Evolutionary conservation across 2,888 invertebrate genomes (phyloP).

Genomic region (Acrobasis consociella): DNA sequence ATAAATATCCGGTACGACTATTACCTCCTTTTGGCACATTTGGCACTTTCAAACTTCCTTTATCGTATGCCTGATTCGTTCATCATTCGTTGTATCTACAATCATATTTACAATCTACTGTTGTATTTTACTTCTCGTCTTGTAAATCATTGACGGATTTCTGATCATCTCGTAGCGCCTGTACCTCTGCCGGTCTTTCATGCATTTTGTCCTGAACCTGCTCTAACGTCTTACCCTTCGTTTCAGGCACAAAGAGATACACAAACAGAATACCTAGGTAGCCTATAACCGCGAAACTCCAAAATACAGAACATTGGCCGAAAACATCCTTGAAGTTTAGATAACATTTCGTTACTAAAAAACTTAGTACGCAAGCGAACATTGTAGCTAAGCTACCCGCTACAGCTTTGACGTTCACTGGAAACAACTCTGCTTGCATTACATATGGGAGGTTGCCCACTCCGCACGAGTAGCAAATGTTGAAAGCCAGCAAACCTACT

Average conservation of each 20-base stretch:
- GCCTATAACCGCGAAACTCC: slow-evolving; percentile 80
- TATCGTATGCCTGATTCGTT: too few species aligned
- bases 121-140: slow-evolving; percentile 12
- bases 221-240: slow-evolving; percentile 84
- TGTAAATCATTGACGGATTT: slow-evolving; percentile 24
- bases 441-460: slow-evolving; percentile 84
- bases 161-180: slow-evolving; percentile 39
- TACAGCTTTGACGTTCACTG: slow-evolving; percentile 84
- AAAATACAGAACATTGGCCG: slow-evolving; percentile 83
- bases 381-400: slow-evolving; percentile 83
- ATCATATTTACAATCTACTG: neutral
- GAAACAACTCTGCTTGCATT: slow-evolving; percentile 85
- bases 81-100: too few species aligned
- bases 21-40: too few species aligned
- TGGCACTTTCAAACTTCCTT: too few species aligned
- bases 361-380: slow-evolving; percentile 80
- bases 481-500: slow-evolving; percentile 80
- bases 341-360: slow-evolving; percentile 83
- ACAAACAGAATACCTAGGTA: slow-evolving; percentile 83
- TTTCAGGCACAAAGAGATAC: slow-evolving; percentile 83
- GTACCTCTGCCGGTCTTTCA: slow-evolving; percentile 49
- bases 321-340: slow-evolving; percentile 79
- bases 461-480: slow-evolving; percentile 83
- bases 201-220: slow-evolving; percentile 83
- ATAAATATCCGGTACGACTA: too few species aligned